Conservation (phyloP, 2,888 invertebrate genomes). For the Cosmorhoe ocellata region DNA sequence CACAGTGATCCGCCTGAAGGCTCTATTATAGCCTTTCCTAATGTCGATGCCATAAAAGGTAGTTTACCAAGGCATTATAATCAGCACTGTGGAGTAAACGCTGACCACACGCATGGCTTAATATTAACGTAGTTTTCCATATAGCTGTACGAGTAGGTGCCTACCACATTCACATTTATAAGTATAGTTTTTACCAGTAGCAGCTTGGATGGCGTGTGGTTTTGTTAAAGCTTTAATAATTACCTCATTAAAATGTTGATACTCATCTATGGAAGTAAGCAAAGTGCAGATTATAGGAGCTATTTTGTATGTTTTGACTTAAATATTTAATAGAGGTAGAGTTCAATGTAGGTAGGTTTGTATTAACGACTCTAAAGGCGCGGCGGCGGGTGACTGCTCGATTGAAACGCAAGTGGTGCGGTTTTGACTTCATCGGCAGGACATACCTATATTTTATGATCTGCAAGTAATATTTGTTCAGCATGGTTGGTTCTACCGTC, state of each 20-base stretch:
- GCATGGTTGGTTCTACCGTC: too few relatives aligned
- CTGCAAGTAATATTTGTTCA: too few relatives aligned
- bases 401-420: too few relatives aligned
- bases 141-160: too few relatives aligned
- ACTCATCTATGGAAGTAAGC: not conserved
- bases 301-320: not conserved
- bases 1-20: too few relatives aligned
- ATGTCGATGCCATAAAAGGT: conserved; percentile 61
- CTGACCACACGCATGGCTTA: conserved; percentile 21
- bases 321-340: too few relatives aligned
- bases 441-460: too few relatives aligned
- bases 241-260: not conserved
- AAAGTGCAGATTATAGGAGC: not conserved
- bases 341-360: too few relatives aligned
- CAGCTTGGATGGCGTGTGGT: not conserved
- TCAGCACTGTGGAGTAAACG: conserved; percentile 41
- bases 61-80: conserved; percentile 59
- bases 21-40: too few relatives aligned
- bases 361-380: too few relatives aligned
- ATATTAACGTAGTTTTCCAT: conserved; percentile 10
- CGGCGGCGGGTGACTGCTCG: too few relatives aligned
- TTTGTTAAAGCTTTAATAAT: not conserved
- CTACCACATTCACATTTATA: not conserved
- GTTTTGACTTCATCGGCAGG: too few relatives aligned
- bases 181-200: not conserved